phyloP scores from a whole-genome alignment of 2,113 vertebrate genomes.

The Eleginops maclovinus region DNA sequence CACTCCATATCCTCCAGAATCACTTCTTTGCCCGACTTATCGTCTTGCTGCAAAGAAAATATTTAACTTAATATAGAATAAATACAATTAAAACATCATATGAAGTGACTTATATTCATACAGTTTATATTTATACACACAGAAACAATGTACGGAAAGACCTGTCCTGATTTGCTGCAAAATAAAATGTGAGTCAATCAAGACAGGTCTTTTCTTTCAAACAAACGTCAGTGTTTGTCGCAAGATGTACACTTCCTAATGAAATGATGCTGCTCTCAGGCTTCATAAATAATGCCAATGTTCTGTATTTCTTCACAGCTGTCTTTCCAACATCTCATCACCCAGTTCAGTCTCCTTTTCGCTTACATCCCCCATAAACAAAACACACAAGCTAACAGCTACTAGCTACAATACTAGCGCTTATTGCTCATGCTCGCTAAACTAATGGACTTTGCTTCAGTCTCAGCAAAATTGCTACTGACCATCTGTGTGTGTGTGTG shows the following conservation, averaged over 20 bases:
- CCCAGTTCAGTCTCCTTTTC: background rate
- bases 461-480: conserved; percentile 61
- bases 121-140: no score
- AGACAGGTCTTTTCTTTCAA: no score
- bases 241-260: background rate
- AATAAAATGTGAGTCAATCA: no score
- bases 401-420: background rate
- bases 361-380: background rate
- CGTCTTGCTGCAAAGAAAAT: conserved; percentile 88
- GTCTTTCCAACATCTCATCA: conserved; percentile 2
- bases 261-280: background rate
- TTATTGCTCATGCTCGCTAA: conserved; percentile 46
- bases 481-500: conserved; percentile 13
- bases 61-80: no score
- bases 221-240: no score
- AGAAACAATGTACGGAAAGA: no score
- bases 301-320: background rate
- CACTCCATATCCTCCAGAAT: conserved; percentile 95
- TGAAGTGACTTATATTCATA: no score
- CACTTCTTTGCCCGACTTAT: conserved; percentile 91
- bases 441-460: conserved; percentile 52
- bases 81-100: no score
- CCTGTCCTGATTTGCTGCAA: no score
- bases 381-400: conserved; percentile 6
- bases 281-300: conserved; percentile 30